Base-by-base conservation (phyloP, 2,113 vertebrate genomes). In the Oceanites oceanicus region DNA sequence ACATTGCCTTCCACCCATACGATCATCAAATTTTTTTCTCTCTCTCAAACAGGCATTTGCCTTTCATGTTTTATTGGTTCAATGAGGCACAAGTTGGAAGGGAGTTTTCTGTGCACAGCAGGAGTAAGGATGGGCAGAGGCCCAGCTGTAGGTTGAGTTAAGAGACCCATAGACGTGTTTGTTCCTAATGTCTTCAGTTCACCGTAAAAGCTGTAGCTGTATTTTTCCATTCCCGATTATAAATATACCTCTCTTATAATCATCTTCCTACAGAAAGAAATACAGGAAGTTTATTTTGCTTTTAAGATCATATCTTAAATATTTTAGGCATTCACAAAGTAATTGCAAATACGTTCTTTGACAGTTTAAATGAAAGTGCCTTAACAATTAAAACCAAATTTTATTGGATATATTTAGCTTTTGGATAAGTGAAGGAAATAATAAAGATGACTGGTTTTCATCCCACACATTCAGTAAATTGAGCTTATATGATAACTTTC, bases 401-500 rank as follows among this genome's bases (percentile, higher is more conserved):
- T 72, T 86, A 34, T 34, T 38, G 3, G 2, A 20, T 94, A 27
- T 36, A 62, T 66, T 79, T 90, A 83, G 18, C 55, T 90, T 87
- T 82, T 73, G 50, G 21, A 79, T 86, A 95, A 95, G 95, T 76
- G 18, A 97, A 89, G 21, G 36, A 66, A 94, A 91, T 72, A 84
- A 94, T 90, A 79, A 81, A 77, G 32, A 78, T 65, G 29, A 44
- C 67, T 94, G 72, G 23, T 95, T 95, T 94, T 75, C 83, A 91
- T 95, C 92, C 90, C 67, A 88, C 88, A 78, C 76, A 80, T 95
- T 95, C 94, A 97, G 94, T 97, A 98, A 97, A 98, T 97, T 96
- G 96, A 97, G 96, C 92, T 96, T 96, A 92, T 91, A 94, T 89
- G 97, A 97, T 98, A 97, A 96, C 96, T 97, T 97, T 98, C 98